phyloP scores from a whole-genome alignment of 2,888 invertebrate species.

The Drosophila ustulata region DNA sequence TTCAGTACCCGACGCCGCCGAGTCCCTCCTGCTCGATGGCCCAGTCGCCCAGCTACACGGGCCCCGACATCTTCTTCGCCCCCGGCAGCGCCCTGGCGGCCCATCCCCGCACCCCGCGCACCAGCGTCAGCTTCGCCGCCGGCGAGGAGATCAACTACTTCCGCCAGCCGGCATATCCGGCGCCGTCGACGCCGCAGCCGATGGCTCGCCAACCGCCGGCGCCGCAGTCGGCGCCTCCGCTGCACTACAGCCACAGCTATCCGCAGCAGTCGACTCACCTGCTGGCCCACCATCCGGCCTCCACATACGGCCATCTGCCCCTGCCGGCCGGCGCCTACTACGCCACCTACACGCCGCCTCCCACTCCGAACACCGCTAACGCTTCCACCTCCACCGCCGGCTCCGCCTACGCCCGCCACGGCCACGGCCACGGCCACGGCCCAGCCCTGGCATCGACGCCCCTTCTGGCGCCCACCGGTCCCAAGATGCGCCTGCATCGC shows the following conservation, averaged over 20 bases:
- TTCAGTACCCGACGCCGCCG: conserved; percentile 84
- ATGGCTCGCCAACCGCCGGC: conserved; percentile 70
- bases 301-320: conserved; percentile 56
- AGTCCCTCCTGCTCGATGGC: conserved; percentile 83
- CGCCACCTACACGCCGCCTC: conserved; percentile 81
- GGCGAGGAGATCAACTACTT: conserved; percentile 83
- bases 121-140: conserved; percentile 80
- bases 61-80: conserved; percentile 84
- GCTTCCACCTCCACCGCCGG: conserved; percentile 53
- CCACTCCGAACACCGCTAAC: conserved; percentile 80
- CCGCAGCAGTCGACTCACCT: conserved; percentile 73
- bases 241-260: conserved; percentile 75
- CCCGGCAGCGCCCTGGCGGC: conserved; percentile 59
- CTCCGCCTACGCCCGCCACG: conserved; percentile 44
- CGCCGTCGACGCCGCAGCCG: conserved; percentile 73
- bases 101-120: conserved; percentile 82
- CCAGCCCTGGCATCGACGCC: conserved; percentile 61
- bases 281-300: conserved; percentile 67
- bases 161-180: conserved; percentile 76
- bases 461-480: conserved; percentile 55
- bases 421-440: conserved; percentile 42
- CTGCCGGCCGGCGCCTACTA: conserved; percentile 58
- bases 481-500: conserved; percentile 79
- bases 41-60: conserved; percentile 80
- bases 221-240: conserved; percentile 82